Evolutionary conservation across 2,797 vertebrate genomes (phyloP).

Genomic region (Microcaecilia unicolor): DNA sequence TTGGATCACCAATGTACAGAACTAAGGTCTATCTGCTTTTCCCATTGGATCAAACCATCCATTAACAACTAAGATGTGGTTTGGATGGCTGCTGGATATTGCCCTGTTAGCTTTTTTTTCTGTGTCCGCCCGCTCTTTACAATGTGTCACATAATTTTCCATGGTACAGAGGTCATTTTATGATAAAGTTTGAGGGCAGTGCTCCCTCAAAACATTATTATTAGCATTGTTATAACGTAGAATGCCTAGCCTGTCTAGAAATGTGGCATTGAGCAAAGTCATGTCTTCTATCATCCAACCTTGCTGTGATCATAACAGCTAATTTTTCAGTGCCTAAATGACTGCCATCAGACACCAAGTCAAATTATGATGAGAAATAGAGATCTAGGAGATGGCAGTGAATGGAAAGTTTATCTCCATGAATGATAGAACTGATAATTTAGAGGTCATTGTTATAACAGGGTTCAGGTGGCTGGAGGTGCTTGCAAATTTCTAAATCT

Average conservation of each 20-base stretch:
- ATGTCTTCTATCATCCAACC: constrained; percentile 22
- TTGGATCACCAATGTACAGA: too few relatives aligned
- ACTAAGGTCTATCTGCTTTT: too few relatives aligned
- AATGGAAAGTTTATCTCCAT: constrained; percentile 25
- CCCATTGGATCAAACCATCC: too few relatives aligned
- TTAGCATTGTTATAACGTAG: constrained; percentile 19
- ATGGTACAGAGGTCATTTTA: constrained; percentile 5
- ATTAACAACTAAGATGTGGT: too few relatives aligned
- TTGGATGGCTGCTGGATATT: too few relatives aligned
- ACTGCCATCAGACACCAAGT: constrained; percentile 18
- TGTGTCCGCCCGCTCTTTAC: background rate
- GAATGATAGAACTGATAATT: constrained; percentile 23
- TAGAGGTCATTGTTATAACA: constrained; percentile 16
- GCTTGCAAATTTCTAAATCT: constrained; percentile 8
- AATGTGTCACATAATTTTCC: background rate
- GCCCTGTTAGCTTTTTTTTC: too few relatives aligned
- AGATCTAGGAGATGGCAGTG: constrained; percentile 18
- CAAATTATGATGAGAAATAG: constrained; percentile 24
- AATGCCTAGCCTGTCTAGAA: constrained; percentile 18
- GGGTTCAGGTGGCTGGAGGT: background rate
- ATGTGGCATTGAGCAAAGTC: constrained; percentile 22
- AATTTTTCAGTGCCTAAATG: constrained; percentile 23
- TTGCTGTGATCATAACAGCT: constrained; percentile 8
- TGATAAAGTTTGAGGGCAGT: constrained; percentile 9
- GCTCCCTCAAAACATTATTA: constrained; percentile 24